Evolutionary conservation across 2,113 vertebrate genomes (phyloP), one percentile per base, ranked within the genome.

Genomic region (Glareola pratincola): DNA sequence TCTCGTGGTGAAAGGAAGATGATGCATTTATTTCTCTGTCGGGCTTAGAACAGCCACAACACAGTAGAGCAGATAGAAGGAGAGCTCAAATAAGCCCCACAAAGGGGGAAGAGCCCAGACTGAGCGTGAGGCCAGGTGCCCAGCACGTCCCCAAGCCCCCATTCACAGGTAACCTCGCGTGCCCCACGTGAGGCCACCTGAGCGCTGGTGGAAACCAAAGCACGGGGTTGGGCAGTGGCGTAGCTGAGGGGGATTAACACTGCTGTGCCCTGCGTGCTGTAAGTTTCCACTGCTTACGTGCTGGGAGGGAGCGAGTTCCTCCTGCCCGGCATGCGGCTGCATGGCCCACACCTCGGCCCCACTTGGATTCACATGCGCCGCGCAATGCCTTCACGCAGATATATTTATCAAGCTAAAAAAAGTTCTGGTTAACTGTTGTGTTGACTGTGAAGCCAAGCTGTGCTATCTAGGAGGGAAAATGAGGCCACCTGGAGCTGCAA

Each of bases 371-470:
- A 45, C 67, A 67, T 0, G 6, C 0, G 0, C 78, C 9, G 23
- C 6, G 21, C 45, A 53, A 62, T 80, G 71, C 84, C 76, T 92
- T 91, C 89, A 41, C 5, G 3, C 54, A 56, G 89, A 87, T 92
- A 87, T 43, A 91, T 91, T 92, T 94, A 72, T 68, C 80, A 78
- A 57, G 91, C 80, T 94, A 94, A 90, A 90, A 94, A 86, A 60
- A 79, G 73, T 72, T 56, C 90, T 48, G 36, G 41, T 74, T 78
- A 57, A 41, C 72, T 51, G 39, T 51, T 86, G 60, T 30, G 41
- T 72, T 71, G 83, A 71, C 76, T 34, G 12, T 60, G 69, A 96
- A 66, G 77, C 30, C 54, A 23, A 47, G 27, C 6, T 64, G 77
- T 0, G 0, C 60, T 89, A 30, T 67, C 76, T 45, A 63, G 51